Percentiles rank a stretch among this genome's conserved stretches.
phyloP scores from a whole-genome alignment of 2,888 invertebrate species.

The Ischnus inquisitorius region DNA sequence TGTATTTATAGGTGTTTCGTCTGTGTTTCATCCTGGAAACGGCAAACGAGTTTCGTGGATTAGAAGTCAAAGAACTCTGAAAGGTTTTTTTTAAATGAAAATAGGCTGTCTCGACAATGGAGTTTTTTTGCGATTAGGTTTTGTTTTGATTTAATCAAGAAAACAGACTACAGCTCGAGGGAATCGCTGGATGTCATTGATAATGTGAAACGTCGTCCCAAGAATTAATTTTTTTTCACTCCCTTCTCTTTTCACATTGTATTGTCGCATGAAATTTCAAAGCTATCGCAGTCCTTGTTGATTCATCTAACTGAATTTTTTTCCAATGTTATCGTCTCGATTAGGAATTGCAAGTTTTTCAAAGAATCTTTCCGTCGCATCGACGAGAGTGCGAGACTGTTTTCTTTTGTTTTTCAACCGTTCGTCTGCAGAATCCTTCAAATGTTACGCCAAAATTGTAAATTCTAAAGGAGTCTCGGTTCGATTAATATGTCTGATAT shows the following conservation, averaged over 20 bases:
- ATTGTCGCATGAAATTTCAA: background rate
- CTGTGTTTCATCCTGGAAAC: background rate
- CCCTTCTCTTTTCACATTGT: background rate
- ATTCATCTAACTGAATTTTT: too few species aligned
- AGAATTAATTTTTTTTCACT: too few species aligned
- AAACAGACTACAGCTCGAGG: too few species aligned
- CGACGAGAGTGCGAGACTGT: background rate
- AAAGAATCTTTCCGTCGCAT: background rate
- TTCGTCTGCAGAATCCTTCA: conserved; percentile 29
- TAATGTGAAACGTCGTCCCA: too few species aligned
- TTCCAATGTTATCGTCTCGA: background rate
- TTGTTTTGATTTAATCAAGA: background rate
- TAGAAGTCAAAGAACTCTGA: background rate
- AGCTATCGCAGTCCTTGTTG: too few species aligned
- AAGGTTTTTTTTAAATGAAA: background rate
- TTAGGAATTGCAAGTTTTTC: background rate
- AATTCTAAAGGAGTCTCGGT: conserved; percentile 25
- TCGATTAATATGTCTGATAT: too few species aligned
- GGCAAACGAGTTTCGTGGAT: background rate
- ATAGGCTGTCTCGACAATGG: background rate
- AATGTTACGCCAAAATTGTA: conserved; percentile 19
- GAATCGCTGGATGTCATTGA: too few species aligned
- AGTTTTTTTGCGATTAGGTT: background rate
- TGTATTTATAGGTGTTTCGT: conserved; percentile 5
- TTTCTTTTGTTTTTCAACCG: conserved; percentile 40